Base-by-base conservation (phyloP, 2,888 invertebrate species). In the Holacanthella duospinosa region DNA sequence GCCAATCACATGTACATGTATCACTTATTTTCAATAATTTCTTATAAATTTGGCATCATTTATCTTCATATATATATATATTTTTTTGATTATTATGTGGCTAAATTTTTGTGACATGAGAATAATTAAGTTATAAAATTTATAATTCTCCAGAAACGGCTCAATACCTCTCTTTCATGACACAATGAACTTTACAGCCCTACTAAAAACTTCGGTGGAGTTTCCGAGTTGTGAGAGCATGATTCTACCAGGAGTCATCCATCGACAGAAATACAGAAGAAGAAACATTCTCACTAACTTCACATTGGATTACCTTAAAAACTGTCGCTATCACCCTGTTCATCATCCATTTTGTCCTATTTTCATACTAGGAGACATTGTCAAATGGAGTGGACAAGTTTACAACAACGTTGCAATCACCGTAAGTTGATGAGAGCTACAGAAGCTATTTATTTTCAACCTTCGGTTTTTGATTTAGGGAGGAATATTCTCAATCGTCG, bases 401-500 rank as follows among this genome's bases (percentile, higher is more conserved):
- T 75, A 36, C 43, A 19, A 28, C 16, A 27, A 44, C 26, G 21
- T 60, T 48, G 48, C 16, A 48, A 48, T 48, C 48, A 48, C 48
- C 4, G 48, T 48, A 36, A 36, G 36, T 16, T 36, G 9, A 9
- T 9, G 36, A n/a, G n/a, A n/a, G n/a, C n/a, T n/a, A 36, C 36
- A 36, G 16, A 36, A 36, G 36, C 36, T 16, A 6, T 6, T 12
- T 12, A 36, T 36, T 36, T 36, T 36, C 16, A 36, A 36, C 6
- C 6, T 36, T 6, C 16, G 6, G 16, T 36, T 36, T 36, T 16
- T 36, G 16, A 4, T 48, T n/a, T 26, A 55, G 55, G 77, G 80
- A 61, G 80, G 78, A 48, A 78, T 81, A 16, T 75, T 81, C 54
- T 75, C 77, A 36, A 75, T 81, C 12, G 68, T 74, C 27, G 79